These are phyloP conservation scores for Dynastes tityus DNA, from an alignment of 2,888 invertebrate species.

Conservation along the genomic window DNA sequence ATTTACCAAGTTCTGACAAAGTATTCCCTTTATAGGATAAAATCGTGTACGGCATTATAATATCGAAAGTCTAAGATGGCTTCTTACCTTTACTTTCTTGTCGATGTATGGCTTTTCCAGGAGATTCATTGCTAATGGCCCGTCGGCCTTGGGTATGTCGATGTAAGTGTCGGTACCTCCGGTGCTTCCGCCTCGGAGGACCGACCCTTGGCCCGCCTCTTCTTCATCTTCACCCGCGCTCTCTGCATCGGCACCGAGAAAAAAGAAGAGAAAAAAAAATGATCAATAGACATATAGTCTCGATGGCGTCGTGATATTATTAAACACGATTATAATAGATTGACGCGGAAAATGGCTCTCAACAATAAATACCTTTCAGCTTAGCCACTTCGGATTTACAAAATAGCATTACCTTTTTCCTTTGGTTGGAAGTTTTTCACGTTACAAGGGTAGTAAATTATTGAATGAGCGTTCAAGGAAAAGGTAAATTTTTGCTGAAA, in stretches of 20 bases:
- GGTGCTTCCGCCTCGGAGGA: slow-evolving; percentile 69
- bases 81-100: slow-evolving; percentile 83
- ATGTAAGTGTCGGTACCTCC: slow-evolving; percentile 69
- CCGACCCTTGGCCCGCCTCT: slow-evolving; percentile 63
- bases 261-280: slow-evolving; percentile 56
- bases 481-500: too few relatives aligned
- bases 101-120: slow-evolving; percentile 79
- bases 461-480: not conserved
- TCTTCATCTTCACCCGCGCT: slow-evolving; percentile 76
- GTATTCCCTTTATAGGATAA: too few relatives aligned
- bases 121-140: slow-evolving; percentile 73
- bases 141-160: slow-evolving; percentile 73
- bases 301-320: not conserved
- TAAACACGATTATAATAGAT: slow-evolving; percentile 12
- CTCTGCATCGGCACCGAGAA: slow-evolving; percentile 66
- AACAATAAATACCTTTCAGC: slow-evolving; percentile 31
- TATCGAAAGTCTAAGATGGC: too few relatives aligned
- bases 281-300: slow-evolving; percentile 19
- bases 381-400: slow-evolving; percentile 8
- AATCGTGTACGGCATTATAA: too few relatives aligned
- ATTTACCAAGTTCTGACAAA: too few relatives aligned
- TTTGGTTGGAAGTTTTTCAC: not conserved
- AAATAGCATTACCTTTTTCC: slow-evolving; percentile 7
- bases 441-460: not conserved
- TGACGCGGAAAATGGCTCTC: slow-evolving; percentile 9